Conservation (phyloP, 2,113 vertebrate genomes). For the Arothron firmamentum region DNA sequence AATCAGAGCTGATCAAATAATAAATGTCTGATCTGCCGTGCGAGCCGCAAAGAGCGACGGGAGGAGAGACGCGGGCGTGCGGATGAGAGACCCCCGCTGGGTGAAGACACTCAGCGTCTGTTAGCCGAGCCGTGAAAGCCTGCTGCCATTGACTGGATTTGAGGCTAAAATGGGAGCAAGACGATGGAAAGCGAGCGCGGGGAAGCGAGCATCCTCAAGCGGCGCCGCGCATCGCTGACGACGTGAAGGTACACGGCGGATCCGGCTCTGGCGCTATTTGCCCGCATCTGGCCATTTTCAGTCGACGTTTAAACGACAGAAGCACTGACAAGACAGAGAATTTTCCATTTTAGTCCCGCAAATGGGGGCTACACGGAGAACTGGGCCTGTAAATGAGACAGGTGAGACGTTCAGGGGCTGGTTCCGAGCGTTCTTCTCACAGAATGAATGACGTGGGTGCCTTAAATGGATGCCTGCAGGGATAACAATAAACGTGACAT, state of each 20-base stretch:
- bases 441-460: slow-evolving; percentile 5
- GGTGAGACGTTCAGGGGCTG: slow-evolving; percentile 28
- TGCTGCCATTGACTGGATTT: slow-evolving; percentile 65
- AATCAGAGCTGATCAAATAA: slow-evolving; percentile 51
- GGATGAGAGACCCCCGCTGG: slow-evolving; percentile 66
- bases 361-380: slow-evolving; percentile 42
- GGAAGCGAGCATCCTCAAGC: slow-evolving; percentile 30
- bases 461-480: slow-evolving; percentile 10
- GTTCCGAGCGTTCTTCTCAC: neutral
- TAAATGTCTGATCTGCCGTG: slow-evolving; percentile 47
- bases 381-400: slow-evolving; percentile 37
- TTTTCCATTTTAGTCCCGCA: slow-evolving; percentile 13
- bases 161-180: slow-evolving; percentile 57
- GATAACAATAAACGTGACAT: neutral
- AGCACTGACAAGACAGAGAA: neutral
- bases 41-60: slow-evolving; percentile 48
- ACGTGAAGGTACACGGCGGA: slow-evolving; percentile 43
- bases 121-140: slow-evolving; percentile 57
- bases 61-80: slow-evolving; percentile 36
- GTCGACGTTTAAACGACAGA: slow-evolving; percentile 11
- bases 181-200: slow-evolving; percentile 36
- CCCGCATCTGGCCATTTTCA: slow-evolving; percentile 12
- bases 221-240: slow-evolving; percentile 35
- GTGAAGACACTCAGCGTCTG: slow-evolving; percentile 61
- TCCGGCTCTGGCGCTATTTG: slow-evolving; percentile 6